Evolutionary conservation across 1,140 invertebrate species (phyloP).

Genomic region (Drosophila athabasca): DNA sequence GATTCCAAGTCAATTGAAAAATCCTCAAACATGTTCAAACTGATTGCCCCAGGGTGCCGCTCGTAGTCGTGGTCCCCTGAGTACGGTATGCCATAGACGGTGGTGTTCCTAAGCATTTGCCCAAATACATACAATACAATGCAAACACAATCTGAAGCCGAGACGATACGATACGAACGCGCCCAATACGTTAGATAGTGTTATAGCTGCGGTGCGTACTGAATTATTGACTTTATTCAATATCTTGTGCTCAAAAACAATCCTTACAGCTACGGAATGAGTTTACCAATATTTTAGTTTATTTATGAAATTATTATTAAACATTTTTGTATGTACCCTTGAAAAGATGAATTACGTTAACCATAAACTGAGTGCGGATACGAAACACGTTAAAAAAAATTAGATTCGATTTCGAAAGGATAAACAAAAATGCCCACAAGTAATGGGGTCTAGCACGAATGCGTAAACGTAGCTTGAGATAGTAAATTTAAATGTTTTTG

Average conservation of each 20-base stretch:
- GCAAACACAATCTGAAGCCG: conserved; percentile 13
- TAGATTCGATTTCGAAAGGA: conserved; percentile 32
- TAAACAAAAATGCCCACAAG: conserved; percentile 15
- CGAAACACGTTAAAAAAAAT: conserved; percentile 25
- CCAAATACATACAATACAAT: conserved; percentile 44
- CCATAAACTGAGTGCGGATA: conserved; percentile 1
- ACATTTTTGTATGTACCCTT: conserved; percentile 21
- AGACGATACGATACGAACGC: neutral
- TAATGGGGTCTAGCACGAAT: no score
- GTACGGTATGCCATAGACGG: conserved; percentile 14
- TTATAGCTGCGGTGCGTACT: conserved; percentile 13
- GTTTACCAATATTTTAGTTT: conserved; percentile 54
- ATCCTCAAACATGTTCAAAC: conserved; percentile 26
- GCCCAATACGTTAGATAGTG: neutral
- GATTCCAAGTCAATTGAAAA: conserved; percentile 29
- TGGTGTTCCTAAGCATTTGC: conserved; percentile 27
- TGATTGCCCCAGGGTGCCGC: neutral
- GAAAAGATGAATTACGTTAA: conserved; percentile 16
- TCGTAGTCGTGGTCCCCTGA: no score
- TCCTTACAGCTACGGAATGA: conserved; percentile 72
- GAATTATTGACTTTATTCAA: conserved; percentile 34
- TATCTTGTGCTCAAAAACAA: conserved; percentile 46
- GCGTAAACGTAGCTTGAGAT: no score
- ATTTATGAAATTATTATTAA: conserved; percentile 14
- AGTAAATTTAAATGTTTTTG: conserved; percentile 15